Percentiles rank a stretch among this genome's conserved stretches.
phyloP scores from a whole-genome alignment of 2,797 vertebrate genomes.

The Morelia viridis region DNA sequence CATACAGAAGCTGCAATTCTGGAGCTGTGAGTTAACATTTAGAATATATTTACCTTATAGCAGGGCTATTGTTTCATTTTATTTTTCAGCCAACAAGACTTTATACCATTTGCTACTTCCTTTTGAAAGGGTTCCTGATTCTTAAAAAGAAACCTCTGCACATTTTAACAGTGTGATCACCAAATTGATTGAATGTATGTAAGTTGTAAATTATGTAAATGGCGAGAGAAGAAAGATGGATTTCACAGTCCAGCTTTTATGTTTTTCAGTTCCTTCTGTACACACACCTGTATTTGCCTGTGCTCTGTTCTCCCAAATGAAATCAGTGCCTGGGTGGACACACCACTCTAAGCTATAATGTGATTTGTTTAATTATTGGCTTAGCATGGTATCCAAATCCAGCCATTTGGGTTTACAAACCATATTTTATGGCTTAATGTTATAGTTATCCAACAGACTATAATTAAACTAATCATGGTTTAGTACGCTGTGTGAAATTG shows the following conservation, averaged over 20 bases:
- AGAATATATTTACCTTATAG: slow-evolving; percentile 17
- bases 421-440: no score
- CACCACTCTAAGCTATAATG: no score
- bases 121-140: not conserved
- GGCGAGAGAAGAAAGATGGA: no score
- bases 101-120: not conserved
- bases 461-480: no score
- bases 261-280: not conserved
- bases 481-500: no score
- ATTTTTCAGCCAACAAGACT: slow-evolving; percentile 13
- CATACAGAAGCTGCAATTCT: slow-evolving; percentile 41
- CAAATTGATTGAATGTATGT: no score
- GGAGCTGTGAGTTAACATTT: slow-evolving; percentile 37
- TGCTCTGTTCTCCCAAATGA: not conserved
- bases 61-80: slow-evolving; percentile 7
- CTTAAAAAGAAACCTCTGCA: not conserved
- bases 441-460: no score
- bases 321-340: not conserved
- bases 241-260: not conserved
- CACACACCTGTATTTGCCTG: no score
- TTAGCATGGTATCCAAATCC: no score
- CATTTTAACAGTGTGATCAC: not conserved
- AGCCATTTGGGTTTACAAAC: no score
- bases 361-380: no score
- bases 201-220: no score